Conservation (phyloP, 2,797 vertebrate genomes). For the Discoglossus pictus region DNA sequence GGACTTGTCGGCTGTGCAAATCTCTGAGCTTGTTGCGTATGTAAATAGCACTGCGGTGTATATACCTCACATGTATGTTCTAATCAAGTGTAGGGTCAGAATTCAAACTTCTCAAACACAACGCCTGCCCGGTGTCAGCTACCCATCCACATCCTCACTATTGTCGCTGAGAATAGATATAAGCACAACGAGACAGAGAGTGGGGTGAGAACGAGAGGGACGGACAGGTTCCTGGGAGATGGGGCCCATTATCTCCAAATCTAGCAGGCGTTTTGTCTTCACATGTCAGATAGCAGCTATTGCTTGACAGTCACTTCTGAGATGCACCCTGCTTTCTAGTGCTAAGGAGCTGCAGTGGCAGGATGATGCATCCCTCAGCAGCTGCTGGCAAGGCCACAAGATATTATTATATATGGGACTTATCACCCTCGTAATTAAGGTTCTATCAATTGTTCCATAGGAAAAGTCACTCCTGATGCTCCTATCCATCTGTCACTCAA, state of each 20-base stretch:
- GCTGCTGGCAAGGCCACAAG: slow-evolving; percentile 8
- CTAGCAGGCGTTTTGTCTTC: slow-evolving; percentile 45
- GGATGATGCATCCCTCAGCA: slow-evolving; percentile 26
- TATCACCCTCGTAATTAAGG: slow-evolving; percentile 40
- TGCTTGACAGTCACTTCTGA: slow-evolving; percentile 45
- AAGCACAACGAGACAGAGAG: slow-evolving; percentile 53
- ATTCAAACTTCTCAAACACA: neutral
- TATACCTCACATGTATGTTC: neutral
- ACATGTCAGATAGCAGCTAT: slow-evolving; percentile 35
- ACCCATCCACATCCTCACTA: slow-evolving; percentile 17
- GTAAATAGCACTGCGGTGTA: slow-evolving; percentile 3
- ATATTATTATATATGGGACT: slow-evolving; percentile 30
- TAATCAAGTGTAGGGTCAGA: slow-evolving; percentile 17
- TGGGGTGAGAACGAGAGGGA: slow-evolving; percentile 54
- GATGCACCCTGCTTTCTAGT: neutral
- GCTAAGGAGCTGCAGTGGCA: slow-evolving; percentile 36
- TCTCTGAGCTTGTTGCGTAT: slow-evolving; percentile 6
- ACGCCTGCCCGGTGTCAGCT: slow-evolving; percentile 32
- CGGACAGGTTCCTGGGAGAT: slow-evolving; percentile 41
- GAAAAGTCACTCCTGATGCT: slow-evolving; percentile 78
- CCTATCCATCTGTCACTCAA: slow-evolving; percentile 67
- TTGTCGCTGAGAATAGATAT: slow-evolving; percentile 49
- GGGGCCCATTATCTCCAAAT: slow-evolving; percentile 44
- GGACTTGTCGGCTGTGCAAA: slow-evolving; percentile 22
- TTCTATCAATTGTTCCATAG: slow-evolving; percentile 20